phyloP scores from a whole-genome alignment of 2,888 invertebrate genomes.

The Andrena camellia region DNA sequence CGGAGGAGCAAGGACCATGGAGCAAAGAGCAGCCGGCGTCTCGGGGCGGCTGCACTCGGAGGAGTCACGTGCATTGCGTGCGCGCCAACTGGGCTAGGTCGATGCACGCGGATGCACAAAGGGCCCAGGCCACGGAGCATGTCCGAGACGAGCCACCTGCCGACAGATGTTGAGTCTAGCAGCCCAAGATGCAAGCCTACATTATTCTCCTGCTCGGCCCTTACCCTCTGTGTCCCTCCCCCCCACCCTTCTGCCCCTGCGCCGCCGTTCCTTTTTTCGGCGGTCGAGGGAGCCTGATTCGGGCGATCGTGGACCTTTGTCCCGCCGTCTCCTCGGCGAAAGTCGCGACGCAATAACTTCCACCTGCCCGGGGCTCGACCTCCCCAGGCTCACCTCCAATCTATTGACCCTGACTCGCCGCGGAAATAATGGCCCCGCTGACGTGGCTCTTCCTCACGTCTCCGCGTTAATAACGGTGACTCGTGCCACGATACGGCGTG shows the following conservation, averaged over 20 bases:
- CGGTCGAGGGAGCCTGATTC: slow-evolving; percentile 55
- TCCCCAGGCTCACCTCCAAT: slow-evolving; percentile 52
- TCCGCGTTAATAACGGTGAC: slow-evolving; percentile 26
- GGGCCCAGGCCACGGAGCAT: slow-evolving; percentile 71
- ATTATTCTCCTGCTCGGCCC: slow-evolving; percentile 61
- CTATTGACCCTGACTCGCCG: slow-evolving; percentile 45
- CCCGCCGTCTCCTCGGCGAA: slow-evolving; percentile 47
- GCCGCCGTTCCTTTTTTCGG: not conserved
- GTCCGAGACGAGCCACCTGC: slow-evolving; percentile 80
- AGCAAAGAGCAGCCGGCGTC: slow-evolving; percentile 42
- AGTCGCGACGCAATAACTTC: slow-evolving; percentile 63
- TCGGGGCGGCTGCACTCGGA: slow-evolving; percentile 62
- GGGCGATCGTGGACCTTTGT: slow-evolving; percentile 61
- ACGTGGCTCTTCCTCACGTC: not conserved
- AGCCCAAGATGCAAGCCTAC: slow-evolving; percentile 68
- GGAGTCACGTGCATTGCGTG: slow-evolving; percentile 74
- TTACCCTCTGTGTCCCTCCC: slow-evolving; percentile 12
- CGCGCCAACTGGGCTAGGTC: slow-evolving; percentile 71
- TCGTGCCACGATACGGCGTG: slow-evolving; percentile 6
- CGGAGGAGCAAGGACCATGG: slow-evolving; percentile 36
- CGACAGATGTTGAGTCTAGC: slow-evolving; percentile 82
- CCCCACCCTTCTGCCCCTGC: slow-evolving; percentile 3
- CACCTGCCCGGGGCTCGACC: slow-evolving; percentile 63
- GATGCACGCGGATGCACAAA: slow-evolving; percentile 77
- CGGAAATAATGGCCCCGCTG: slow-evolving; percentile 27